Base-by-base conservation (phyloP, 2,797 vertebrate species). In the Pogonophryne albipinna region DNA sequence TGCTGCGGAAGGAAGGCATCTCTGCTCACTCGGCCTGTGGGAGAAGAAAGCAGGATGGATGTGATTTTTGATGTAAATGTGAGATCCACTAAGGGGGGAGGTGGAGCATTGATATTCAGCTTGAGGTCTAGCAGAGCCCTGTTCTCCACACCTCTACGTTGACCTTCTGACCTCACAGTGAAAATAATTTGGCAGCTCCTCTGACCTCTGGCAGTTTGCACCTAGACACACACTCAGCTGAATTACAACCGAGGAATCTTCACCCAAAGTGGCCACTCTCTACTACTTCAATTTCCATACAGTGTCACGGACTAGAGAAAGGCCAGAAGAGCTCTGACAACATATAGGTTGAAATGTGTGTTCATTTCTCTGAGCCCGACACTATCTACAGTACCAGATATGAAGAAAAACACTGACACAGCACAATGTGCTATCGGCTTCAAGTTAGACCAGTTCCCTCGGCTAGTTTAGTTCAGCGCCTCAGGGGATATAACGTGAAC, bases 1-100 rank as follows among this genome's bases (percentile, higher is more conserved):
- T 67, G 17, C 17, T 60, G 55, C 51, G n/a, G 46, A 53, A 15
- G 34, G 50, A 12, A 51, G 7, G 56, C n/a, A 27, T 3, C 55
- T 56, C 62, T 7, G 51, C 55, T 63, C 42, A 53, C 31, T 59
- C 55, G 46, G 57, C 76, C 87, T 88, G 51, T 61, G 76, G 74
- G 78, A 71, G 58, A 73, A 84, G 34, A 81, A 74, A 85, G 58
- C 20, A 47, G 75, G 15, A 66, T 27, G 71, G 74, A 46, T 61
- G 63, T 80, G 82, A 82, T 66, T 70, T 79, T 74, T 59, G 50
- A 90, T 90, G 86, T 73, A 91, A 91, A 91, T 85, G 64, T 44
- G 69, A 70, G 23, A 79, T 34, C 46, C 73, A 51, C 71, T 51
- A 19, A 76, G 71, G 20, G 53, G 63, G 52, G 70, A 60, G 71